These are phyloP conservation scores for Euwallacea similis DNA, from an alignment of 1,140 invertebrate genomes.

Conservation along the genomic window DNA sequence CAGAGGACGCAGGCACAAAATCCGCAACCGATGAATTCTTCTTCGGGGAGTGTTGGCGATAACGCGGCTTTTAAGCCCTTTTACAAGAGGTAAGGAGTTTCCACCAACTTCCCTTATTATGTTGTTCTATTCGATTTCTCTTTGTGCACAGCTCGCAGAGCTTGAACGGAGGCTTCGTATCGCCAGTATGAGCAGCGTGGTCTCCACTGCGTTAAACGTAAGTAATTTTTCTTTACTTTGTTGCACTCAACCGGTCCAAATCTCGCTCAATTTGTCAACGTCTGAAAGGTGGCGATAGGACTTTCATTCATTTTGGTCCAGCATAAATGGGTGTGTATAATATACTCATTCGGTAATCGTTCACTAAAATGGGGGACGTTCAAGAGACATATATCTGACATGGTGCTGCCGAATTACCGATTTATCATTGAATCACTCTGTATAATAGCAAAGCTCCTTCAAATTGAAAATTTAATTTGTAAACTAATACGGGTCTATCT, in stretches of 20 bases:
- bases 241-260: not conserved
- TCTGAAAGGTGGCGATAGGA: not conserved
- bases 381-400: too few species aligned
- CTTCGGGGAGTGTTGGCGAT: slow-evolving; percentile 60
- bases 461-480: slow-evolving; percentile 27
- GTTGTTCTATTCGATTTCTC: not conserved
- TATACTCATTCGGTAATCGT: too few species aligned
- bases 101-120: not conserved
- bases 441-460: too few species aligned
- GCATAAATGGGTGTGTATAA: not conserved
- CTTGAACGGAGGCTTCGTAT: slow-evolving; percentile 64
- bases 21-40: slow-evolving; percentile 49
- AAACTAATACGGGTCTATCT: slow-evolving; percentile 13
- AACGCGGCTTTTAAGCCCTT: slow-evolving; percentile 82
- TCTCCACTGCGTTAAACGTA: not conserved
- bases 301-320: not conserved
- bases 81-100: slow-evolving; percentile 77
- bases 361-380: too few species aligned
- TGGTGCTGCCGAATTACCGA: too few species aligned
- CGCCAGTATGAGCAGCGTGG: slow-evolving; percentile 59
- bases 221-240: not conserved
- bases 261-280: slow-evolving; percentile 2
- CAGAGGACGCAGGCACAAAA: slow-evolving; percentile 56
- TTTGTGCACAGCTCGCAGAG: slow-evolving; percentile 57
- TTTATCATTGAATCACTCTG: too few species aligned